A percentile compares a stretch with the other conserved stretches of the same genome.
phyloP scores from a whole-genome alignment of 2,888 invertebrate genomes.

The Caenorhabditis doughertyi region DNA sequence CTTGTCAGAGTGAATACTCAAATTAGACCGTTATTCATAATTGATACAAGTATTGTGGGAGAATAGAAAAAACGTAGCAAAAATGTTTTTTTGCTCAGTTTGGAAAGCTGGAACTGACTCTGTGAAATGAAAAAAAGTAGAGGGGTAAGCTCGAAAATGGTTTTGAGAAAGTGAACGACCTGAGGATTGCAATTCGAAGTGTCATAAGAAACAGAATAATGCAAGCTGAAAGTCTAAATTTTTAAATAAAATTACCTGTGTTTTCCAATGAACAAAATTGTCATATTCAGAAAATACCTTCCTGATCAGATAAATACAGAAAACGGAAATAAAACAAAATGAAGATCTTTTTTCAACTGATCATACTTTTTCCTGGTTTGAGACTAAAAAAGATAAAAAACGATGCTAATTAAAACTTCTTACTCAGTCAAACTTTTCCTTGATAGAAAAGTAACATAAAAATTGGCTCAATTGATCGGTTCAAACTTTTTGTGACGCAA shows the following conservation, averaged over 20 bases:
- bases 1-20: conserved; percentile 45
- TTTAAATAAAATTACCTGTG: neutral
- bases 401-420: conserved; percentile 18
- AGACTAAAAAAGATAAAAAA: conserved; percentile 4
- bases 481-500: neutral
- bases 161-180: too few species aligned
- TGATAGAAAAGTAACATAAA: conserved; percentile 6
- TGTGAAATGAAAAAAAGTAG: neutral
- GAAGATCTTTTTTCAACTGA: conserved; percentile 5
- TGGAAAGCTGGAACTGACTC: neutral
- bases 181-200: too few species aligned
- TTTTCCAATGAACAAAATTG: neutral
- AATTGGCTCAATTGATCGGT: conserved; percentile 41
- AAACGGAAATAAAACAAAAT: neutral
- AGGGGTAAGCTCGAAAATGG: too few species aligned
- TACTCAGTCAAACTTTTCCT: conserved; percentile 15
- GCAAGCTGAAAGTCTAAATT: neutral
- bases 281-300: neutral
- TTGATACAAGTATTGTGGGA: conserved; percentile 20
- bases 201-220: too few species aligned
- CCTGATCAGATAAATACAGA: neutral
- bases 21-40: conserved; percentile 48
- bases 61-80: neutral
- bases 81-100: conserved; percentile 31
- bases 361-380: conserved; percentile 2